Evolutionary conservation across 1,140 invertebrate species (phyloP).

Genomic region (Dysdera silvatica): DNA sequence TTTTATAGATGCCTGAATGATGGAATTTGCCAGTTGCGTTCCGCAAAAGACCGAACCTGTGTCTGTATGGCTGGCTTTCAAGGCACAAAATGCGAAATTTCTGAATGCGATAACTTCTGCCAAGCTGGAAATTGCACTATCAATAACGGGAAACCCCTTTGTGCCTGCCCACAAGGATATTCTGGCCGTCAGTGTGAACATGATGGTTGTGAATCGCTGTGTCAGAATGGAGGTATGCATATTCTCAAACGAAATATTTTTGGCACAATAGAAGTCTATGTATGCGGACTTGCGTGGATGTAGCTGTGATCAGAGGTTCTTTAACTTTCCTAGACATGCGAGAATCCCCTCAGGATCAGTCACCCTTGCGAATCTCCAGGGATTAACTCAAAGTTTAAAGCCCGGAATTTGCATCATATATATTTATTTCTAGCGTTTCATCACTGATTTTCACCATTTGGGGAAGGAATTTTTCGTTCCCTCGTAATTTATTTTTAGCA

Average conservation of each 20-base stretch:
- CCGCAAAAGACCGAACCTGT: constrained; percentile 36
- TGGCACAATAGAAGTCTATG: neutral
- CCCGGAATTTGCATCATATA: too few species aligned
- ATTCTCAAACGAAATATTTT: neutral
- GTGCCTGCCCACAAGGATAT: constrained; percentile 37
- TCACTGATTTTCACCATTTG: too few species aligned
- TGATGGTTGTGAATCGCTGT: constrained; percentile 24
- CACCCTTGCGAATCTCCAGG: too few species aligned
- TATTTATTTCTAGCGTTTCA: too few species aligned
- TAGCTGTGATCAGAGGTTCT: too few species aligned
- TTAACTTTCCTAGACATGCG: too few species aligned
- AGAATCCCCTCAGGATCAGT: too few species aligned
- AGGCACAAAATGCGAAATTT: constrained; percentile 43
- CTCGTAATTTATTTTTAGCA: too few species aligned
- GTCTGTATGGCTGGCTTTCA: constrained; percentile 41
- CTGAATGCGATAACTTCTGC: constrained; percentile 25
- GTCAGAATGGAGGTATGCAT: constrained; percentile 32
- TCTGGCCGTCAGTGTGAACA: constrained; percentile 34
- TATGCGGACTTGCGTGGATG: too few species aligned
- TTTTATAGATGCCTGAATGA: constrained; percentile 42
- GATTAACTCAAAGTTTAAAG: too few species aligned
- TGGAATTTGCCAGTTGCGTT: constrained; percentile 38
- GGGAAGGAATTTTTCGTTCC: too few species aligned
- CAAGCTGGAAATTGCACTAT: constrained; percentile 36
- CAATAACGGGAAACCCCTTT: constrained; percentile 40